phyloP scores from a whole-genome alignment of 2,113 vertebrate genomes.

The Eidolon helvum region DNA sequence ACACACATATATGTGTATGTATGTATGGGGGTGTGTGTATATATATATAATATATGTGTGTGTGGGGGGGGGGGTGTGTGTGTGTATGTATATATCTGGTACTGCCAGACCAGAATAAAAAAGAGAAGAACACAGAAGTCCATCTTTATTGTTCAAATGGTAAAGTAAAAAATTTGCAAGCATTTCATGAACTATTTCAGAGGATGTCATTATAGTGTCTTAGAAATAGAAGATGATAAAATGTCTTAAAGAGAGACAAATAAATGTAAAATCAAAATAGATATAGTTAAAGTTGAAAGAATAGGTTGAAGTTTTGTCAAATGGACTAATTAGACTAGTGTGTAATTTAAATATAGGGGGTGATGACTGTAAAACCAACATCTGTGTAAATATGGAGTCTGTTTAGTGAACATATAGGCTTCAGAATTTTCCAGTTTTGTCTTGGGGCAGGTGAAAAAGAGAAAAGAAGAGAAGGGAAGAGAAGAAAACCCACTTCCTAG shows the following conservation, averaged over 20 bases:
- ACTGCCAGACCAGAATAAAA: background rate
- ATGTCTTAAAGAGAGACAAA: background rate
- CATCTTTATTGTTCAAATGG: background rate
- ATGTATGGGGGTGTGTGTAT: too few relatives aligned
- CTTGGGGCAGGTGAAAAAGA: background rate
- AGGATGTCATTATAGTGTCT: background rate
- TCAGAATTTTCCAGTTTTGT: background rate
- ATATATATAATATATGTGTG: too few relatives aligned
- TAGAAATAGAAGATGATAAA: background rate
- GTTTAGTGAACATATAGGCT: background rate
- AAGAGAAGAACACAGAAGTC: background rate
- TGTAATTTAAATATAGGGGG: background rate
- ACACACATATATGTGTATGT: too few relatives aligned
- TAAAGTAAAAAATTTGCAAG: background rate
- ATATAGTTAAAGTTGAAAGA: background rate
- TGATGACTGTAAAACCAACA: background rate
- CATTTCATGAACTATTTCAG: background rate
- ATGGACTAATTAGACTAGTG: background rate
- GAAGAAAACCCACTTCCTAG: background rate
- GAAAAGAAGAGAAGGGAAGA: background rate
- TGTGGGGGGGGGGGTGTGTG: too few relatives aligned
- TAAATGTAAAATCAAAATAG: background rate
- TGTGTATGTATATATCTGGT: background rate
- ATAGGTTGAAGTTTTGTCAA: background rate
- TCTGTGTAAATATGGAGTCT: background rate